Evolutionary conservation across 1,140 invertebrate species (phyloP).

Genomic region (Nasonia giraulti): DNA sequence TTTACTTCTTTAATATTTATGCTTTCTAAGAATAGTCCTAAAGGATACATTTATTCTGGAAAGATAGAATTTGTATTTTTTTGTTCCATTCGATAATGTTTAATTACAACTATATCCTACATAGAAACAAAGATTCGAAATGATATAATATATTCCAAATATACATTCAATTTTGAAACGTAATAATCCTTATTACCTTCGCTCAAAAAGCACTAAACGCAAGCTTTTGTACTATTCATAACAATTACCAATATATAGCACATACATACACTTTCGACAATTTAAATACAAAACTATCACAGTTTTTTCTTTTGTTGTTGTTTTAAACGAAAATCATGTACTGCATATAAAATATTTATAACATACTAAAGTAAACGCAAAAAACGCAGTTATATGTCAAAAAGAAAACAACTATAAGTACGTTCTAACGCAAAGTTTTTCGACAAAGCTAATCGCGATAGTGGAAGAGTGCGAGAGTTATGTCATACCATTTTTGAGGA

Average conservation of each 20-base stretch:
- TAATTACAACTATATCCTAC: too few species aligned
- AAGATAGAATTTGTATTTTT: neutral
- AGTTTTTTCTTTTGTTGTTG: neutral
- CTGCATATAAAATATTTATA: neutral
- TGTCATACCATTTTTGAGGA: slow-evolving; percentile 20
- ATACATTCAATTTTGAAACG: neutral
- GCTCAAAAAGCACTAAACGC: neutral
- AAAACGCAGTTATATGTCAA: neutral
- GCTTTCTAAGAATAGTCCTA: neutral
- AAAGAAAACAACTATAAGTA: neutral
- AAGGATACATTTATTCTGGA: neutral
- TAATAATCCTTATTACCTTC: neutral
- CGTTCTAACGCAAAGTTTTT: neutral
- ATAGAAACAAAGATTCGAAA: neutral
- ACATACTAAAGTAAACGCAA: neutral
- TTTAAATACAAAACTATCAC: slow-evolving; percentile 21
- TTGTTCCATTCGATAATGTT: neutral
- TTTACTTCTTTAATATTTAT: neutral
- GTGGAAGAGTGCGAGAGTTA: slow-evolving; percentile 28
- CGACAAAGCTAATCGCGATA: slow-evolving; percentile 38
- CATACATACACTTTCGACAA: slow-evolving; percentile 50
- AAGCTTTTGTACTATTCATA: neutral
- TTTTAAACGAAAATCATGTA: neutral
- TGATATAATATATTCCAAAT: neutral
- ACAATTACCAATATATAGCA: slow-evolving; percentile 45